These are phyloP conservation scores for Ypsolopha scabrella DNA, from an alignment of 2,888 invertebrate genomes.

Conservation along the genomic window DNA sequence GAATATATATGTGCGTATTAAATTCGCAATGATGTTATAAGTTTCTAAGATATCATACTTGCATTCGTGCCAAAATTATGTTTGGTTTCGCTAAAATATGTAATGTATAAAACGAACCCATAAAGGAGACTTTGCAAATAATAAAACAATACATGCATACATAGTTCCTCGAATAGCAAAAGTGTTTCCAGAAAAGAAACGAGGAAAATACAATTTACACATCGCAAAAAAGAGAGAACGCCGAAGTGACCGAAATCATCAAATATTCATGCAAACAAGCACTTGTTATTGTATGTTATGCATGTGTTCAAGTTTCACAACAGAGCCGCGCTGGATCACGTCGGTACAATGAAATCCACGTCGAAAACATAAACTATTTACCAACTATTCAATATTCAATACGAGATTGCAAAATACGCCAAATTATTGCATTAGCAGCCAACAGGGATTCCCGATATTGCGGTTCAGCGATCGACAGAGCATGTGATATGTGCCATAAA, in stretches of 20 bases:
- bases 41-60: no score
- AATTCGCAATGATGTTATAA: no score
- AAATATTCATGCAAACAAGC: constrained; percentile 50
- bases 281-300: constrained; percentile 58
- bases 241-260: constrained; percentile 15
- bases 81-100: neutral
- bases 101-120: neutral
- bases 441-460: constrained; percentile 70
- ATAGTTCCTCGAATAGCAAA: neutral
- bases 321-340: constrained; percentile 52
- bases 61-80: no score
- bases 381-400: constrained; percentile 67
- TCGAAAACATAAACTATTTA: constrained; percentile 68
- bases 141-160: neutral
- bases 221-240: no score
- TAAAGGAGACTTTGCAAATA: constrained; percentile 14
- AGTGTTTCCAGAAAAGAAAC: no score
- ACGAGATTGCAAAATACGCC: constrained; percentile 69
- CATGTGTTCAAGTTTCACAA: constrained; percentile 59
- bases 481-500: constrained; percentile 67
- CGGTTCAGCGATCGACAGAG: constrained; percentile 62
- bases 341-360: constrained; percentile 56
- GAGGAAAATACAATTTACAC: no score
- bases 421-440: constrained; percentile 70
- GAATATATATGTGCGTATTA: no score